A percentile compares a stretch with the other conserved stretches of the same genome.
Conservation (phyloP, 2,797 vertebrate species). For the Emydoidea blandingii region DNA sequence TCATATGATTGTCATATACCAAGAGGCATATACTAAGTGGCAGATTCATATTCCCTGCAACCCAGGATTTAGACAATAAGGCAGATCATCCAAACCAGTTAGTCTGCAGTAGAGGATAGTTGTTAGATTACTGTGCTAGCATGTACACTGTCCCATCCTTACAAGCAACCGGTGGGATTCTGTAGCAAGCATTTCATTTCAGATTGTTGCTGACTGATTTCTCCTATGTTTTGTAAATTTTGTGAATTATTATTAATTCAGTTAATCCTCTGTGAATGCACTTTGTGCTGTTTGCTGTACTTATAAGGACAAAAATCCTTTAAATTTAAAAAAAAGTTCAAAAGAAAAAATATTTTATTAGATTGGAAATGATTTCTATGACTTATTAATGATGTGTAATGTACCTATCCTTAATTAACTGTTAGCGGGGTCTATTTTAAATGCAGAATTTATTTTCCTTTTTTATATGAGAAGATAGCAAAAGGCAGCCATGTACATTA, state of each 20-base stretch:
- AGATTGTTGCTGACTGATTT: neutral
- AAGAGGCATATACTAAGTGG: no score
- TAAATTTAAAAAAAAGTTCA: neutral
- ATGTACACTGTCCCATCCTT: rapidly evolving
- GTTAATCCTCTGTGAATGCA: neutral
- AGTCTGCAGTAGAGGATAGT: rapidly evolving
- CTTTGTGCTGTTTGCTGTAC: neutral
- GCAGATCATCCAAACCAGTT: neutral
- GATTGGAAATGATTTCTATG: neutral
- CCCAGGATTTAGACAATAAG: rapidly evolving
- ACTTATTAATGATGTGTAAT: neutral
- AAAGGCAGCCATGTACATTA: neutral
- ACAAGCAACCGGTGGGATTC: rapidly evolving
- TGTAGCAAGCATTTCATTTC: neutral
- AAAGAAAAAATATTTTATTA: neutral
- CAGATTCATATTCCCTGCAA: neutral
- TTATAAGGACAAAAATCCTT: neutral
- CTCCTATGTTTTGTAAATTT: neutral
- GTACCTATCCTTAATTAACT: neutral
- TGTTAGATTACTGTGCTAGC: rapidly evolving
- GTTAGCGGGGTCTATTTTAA: neutral
- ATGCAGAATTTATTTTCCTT: neutral
- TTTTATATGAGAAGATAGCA: neutral
- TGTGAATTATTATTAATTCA: neutral
- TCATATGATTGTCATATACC: no score